These are phyloP conservation scores for Anarhynchus alexandrinus DNA, from an alignment of 2,113 vertebrate genomes.

Conservation along the genomic window DNA sequence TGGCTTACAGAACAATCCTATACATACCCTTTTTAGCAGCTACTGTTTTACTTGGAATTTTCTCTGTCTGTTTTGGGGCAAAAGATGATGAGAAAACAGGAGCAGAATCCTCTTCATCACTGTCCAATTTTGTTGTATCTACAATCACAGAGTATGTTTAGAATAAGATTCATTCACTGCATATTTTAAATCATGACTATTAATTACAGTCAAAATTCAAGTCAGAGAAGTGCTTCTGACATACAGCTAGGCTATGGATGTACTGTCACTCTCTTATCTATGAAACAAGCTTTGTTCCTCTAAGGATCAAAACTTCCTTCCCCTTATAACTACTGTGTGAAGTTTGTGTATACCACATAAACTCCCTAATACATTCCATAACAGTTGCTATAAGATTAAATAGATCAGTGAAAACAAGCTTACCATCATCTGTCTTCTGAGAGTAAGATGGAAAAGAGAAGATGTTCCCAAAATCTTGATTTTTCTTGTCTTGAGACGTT, in stretches of 20 bases:
- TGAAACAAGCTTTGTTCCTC: neutral
- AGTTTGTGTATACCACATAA: neutral
- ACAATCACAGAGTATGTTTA: constrained; percentile 42
- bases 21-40: constrained; percentile 87
- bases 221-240: neutral
- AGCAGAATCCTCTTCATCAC: constrained; percentile 82
- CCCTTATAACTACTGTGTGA: neutral
- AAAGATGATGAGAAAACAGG: constrained; percentile 86
- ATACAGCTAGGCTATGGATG: neutral
- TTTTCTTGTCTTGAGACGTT: constrained; percentile 77
- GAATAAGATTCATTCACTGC: neutral
- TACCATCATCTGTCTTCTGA: constrained; percentile 90
- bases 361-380: neutral
- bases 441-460: constrained; percentile 82
- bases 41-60: constrained; percentile 77
- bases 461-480: constrained; percentile 76
- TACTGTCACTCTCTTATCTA: neutral
- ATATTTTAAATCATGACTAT: neutral
- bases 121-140: constrained; percentile 90
- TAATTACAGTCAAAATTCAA: neutral
- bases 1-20: neutral
- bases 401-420: constrained; percentile 7
- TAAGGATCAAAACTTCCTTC: neutral
- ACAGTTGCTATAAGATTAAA: neutral
- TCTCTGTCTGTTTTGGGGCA: constrained; percentile 84